A percentile compares a stretch with the other conserved stretches of the same genome.
phyloP scores from a whole-genome alignment of 1,140 invertebrate species.

The Bombyx mandarina region DNA sequence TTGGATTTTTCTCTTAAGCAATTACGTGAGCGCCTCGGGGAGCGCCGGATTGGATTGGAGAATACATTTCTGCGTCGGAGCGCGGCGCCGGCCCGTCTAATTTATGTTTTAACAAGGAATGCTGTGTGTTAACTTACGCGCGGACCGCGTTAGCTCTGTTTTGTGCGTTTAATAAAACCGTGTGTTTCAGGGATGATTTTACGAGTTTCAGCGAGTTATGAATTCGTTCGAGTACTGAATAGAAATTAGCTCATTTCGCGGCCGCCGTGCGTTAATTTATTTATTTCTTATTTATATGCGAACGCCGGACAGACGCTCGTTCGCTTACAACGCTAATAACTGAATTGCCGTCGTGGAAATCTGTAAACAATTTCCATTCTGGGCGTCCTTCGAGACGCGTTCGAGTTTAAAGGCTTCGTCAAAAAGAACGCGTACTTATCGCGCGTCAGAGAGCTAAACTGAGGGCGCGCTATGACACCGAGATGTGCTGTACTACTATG shows the following conservation, averaged over 20 bases:
- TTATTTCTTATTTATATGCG: slow-evolving; percentile 40
- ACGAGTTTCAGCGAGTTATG: slow-evolving; percentile 57
- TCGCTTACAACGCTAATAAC: no score
- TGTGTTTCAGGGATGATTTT: slow-evolving; percentile 58
- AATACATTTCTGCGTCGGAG: slow-evolving; percentile 42
- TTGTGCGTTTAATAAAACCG: slow-evolving; percentile 57
- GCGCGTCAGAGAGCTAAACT: no score
- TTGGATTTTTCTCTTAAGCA: slow-evolving; percentile 72
- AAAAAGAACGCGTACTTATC: no score
- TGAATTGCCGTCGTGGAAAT: no score
- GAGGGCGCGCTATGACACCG: no score
- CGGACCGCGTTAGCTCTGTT: slow-evolving; percentile 53
- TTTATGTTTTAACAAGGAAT: slow-evolving; percentile 61
- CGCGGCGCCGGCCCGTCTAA: slow-evolving; percentile 27
- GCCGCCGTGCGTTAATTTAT: slow-evolving; percentile 31
- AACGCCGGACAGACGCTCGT: neutral
- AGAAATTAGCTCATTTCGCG: slow-evolving; percentile 63
- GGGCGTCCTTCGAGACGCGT: no score
- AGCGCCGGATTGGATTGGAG: slow-evolving; percentile 49
- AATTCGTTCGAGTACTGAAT: slow-evolving; percentile 54
- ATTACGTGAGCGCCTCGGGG: slow-evolving; percentile 58
- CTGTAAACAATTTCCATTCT: no score
- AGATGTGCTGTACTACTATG: no score
- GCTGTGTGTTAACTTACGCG: slow-evolving; percentile 55
- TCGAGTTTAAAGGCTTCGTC: no score